Conservation (phyloP, 1,140 invertebrate genomes). For the Leptestheria dahalacensis region DNA sequence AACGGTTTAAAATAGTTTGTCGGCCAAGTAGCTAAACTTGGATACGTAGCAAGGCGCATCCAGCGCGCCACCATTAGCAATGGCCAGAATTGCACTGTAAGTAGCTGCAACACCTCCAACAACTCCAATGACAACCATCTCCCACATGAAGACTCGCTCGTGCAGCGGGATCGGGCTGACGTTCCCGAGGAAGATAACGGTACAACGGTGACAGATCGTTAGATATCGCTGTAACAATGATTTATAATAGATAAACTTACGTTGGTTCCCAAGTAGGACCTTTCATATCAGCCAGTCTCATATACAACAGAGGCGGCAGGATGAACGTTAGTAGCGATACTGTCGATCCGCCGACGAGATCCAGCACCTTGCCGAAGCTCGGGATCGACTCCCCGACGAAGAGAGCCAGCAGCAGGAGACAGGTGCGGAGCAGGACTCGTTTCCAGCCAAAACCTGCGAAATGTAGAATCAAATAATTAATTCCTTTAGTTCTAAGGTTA, state of each 20-base stretch:
- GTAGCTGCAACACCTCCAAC: conserved; percentile 42
- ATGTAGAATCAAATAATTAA: conserved; percentile 8
- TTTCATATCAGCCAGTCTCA: conserved; percentile 34
- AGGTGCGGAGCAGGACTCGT: conserved; percentile 38
- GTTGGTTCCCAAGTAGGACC: conserved; percentile 8
- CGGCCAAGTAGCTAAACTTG: not conserved
- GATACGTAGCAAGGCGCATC: conserved; percentile 13
- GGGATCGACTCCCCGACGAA: conserved; percentile 50
- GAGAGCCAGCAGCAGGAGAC: conserved; percentile 39
- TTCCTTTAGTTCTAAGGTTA: too few relatives aligned
- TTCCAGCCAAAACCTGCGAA: conserved; percentile 47
- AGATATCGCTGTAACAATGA: too few relatives aligned
- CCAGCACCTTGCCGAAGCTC: conserved; percentile 49
- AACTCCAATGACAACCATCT: conserved; percentile 42
- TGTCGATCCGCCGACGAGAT: conserved; percentile 53
- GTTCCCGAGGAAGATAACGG: conserved; percentile 18
- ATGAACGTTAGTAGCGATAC: conserved; percentile 48
- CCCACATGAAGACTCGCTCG: conserved; percentile 34
- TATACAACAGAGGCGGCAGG: conserved; percentile 49
- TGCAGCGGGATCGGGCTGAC: conserved; percentile 32
- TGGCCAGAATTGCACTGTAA: conserved; percentile 39
- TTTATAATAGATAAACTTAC: not conserved
- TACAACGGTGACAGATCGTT: not conserved
- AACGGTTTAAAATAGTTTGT: not conserved
- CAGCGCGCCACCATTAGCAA: conserved; percentile 21